phyloP scores from a whole-genome alignment of 1,140 invertebrate species.

The Xylocopa sonorina region DNA sequence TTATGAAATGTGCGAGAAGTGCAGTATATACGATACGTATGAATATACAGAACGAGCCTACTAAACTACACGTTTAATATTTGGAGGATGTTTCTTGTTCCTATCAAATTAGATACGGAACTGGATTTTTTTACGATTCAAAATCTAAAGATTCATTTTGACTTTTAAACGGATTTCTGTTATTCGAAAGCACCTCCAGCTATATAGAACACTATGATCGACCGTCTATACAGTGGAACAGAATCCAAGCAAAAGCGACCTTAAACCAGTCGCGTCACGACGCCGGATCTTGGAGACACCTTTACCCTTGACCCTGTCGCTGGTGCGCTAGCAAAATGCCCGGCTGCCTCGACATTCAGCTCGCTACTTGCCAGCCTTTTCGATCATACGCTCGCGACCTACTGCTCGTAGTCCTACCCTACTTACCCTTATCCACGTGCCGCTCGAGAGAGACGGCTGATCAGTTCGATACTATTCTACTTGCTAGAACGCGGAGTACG shows the following conservation, averaged over 20 bases:
- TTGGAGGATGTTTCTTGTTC: too few species aligned
- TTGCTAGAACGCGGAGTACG: not conserved
- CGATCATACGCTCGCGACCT: conserved; percentile 24
- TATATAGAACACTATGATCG: not conserved
- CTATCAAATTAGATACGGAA: too few species aligned
- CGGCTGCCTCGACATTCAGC: conserved; percentile 46
- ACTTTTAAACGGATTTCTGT: too few species aligned
- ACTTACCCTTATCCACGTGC: conserved; percentile 7
- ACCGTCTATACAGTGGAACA: not conserved
- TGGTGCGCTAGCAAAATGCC: conserved; percentile 56
- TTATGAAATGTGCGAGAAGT: too few species aligned
- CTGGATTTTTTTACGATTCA: too few species aligned
- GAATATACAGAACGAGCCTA: too few species aligned
- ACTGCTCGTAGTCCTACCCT: not conserved
- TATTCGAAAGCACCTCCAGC: not conserved
- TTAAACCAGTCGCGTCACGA: conserved; percentile 52
- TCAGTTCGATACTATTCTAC: not conserved
- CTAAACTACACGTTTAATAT: too few species aligned
- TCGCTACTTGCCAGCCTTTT: conserved; percentile 51
- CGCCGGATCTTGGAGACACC: conserved; percentile 52
- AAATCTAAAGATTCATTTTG: too few species aligned
- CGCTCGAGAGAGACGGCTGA: not conserved
- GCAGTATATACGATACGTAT: too few species aligned
- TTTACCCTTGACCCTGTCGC: conserved; percentile 53
- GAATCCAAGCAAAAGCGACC: conserved; percentile 36